Percentiles rank a stretch among this genome's conserved stretches.
Conservation (phyloP, 2,113 vertebrate genomes). For the Spheniscus mendiculus region DNA sequence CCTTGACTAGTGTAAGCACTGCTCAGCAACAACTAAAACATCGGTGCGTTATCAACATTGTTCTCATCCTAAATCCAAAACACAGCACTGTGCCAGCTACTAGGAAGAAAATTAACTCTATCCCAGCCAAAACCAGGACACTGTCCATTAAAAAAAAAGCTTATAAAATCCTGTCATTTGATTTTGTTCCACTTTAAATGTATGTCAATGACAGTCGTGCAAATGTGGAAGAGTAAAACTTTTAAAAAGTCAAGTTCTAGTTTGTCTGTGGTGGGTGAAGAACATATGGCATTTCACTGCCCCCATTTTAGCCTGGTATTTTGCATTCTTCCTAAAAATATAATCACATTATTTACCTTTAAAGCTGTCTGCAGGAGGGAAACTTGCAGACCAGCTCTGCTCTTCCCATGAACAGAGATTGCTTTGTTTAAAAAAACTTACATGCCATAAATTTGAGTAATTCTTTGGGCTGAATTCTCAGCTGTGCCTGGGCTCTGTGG, state of each 20-base stretch:
- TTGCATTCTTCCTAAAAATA: background rate
- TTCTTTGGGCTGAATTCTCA: background rate
- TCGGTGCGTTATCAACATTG: too few relatives aligned
- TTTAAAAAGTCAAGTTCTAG: background rate
- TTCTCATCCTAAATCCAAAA: too few relatives aligned
- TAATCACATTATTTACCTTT: background rate
- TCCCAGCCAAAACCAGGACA: too few relatives aligned
- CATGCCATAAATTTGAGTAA: background rate
- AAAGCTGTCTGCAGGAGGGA: background rate
- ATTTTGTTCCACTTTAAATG: background rate
- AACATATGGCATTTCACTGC: background rate
- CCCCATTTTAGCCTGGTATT: background rate
- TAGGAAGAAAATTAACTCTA: too few relatives aligned
- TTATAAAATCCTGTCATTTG: background rate
- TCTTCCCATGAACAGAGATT: background rate
- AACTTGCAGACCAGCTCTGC: background rate
- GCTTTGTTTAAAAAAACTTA: slow-evolving; percentile 2
- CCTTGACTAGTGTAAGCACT: too few relatives aligned
- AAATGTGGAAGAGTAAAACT: background rate
- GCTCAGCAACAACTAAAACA: too few relatives aligned
- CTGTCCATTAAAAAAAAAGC: background rate
- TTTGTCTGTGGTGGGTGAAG: background rate
- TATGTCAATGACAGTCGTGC: background rate
- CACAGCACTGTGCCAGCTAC: too few relatives aligned
- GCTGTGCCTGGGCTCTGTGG: background rate